Base-by-base conservation (phyloP, 2,888 invertebrate genomes). In the Melanchra persicariae region DNA sequence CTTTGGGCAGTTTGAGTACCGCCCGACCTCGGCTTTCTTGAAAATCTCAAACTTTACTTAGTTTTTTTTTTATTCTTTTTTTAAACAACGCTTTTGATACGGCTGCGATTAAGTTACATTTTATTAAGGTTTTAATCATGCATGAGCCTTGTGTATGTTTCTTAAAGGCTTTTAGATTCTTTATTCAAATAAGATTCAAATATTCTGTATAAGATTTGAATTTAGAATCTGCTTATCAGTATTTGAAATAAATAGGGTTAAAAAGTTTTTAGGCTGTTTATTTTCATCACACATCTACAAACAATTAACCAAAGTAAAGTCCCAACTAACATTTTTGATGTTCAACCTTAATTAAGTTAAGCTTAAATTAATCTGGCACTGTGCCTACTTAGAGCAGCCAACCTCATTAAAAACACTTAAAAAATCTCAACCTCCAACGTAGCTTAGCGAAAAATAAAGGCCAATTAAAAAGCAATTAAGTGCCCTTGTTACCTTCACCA, bases 391-490 rank as follows among this genome's bases (percentile, higher is more conserved):
- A 58, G 26, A 59, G 26, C 34, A 30, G 22, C 71, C 30, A 37
- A 61, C 57, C 55, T 62, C 47, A 75, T 80, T 80, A 64, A 80
- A 69, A 79, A 43, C 45, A 45, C 34, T 70, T 49, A 37, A 61
- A 63, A 58, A 64, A 30, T 40, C 24, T 30, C 24, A 68, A 65
- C 24, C n/a, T 66, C 51, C 51, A 59, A 71, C 34, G 12, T 45
- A 47, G 43, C n/a, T n/a, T 34, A 68, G 52, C 47, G 37, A 52
- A 68, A 66, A 78, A 79, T 37, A 64, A 55, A 19, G 49, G 62
- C 72, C 57, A 65, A 73, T 80, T 80, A 70, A 68, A 71, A 71
- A 62, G 67, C 62, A 74, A 74, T 70, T 74, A 63, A 60, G 55
- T 54, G 66, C 40, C 79, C 58, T 76, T 58, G 65, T 68, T 66